Conservation (phyloP, 1,140 invertebrate genomes). For the Dendrolimus punctatus region DNA sequence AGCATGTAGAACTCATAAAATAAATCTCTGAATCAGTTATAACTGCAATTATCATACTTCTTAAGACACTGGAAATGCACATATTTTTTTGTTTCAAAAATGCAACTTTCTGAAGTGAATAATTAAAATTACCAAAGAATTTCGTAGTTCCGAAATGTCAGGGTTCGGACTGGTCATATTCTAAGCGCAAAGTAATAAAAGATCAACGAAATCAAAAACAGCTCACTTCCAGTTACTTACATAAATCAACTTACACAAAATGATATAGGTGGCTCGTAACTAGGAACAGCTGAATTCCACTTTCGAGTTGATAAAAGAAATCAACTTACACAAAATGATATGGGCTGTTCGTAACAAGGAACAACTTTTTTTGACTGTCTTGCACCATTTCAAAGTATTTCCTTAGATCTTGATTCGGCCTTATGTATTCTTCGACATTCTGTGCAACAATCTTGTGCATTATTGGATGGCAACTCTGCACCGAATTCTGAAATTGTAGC, state of each 20-base stretch:
- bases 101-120: too few relatives aligned
- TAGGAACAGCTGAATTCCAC: constrained; percentile 94
- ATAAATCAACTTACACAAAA: constrained; percentile 83
- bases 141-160: too few relatives aligned
- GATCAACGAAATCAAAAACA: too few relatives aligned
- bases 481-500: constrained; percentile 81
- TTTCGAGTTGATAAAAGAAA: not conserved
- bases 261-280: constrained; percentile 97
- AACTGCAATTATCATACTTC: too few relatives aligned
- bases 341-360: constrained; percentile 97
- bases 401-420: constrained; percentile 82
- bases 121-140: too few relatives aligned
- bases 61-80: too few relatives aligned
- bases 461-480: constrained; percentile 90
- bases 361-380: constrained; percentile 88
- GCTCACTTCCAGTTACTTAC: too few relatives aligned
- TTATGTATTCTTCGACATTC: constrained; percentile 86
- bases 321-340: constrained; percentile 95
- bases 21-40: too few relatives aligned
- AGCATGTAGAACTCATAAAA: too few relatives aligned
- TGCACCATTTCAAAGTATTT: constrained; percentile 85
- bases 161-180: too few relatives aligned
- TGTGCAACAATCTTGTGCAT: constrained; percentile 91
- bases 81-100: too few relatives aligned
- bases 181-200: too few relatives aligned